phyloP scores from a whole-genome alignment of 1,140 invertebrate genomes.

The Riptortus pedestris region DNA sequence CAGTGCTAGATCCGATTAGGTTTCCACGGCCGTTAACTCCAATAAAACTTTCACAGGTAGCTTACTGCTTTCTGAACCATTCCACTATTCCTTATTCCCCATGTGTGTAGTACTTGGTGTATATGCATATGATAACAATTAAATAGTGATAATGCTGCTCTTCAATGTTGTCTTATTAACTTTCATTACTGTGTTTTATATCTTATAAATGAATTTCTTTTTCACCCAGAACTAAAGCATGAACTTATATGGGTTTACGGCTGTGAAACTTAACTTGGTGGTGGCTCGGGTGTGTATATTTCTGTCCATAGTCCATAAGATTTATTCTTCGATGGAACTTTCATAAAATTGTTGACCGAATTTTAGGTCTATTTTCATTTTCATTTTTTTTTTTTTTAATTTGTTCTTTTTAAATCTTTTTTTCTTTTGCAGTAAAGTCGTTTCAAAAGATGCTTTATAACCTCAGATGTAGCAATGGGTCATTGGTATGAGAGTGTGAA shows the following conservation, averaged over 20 bases:
- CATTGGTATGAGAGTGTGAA: too few relatives aligned
- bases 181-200: too few relatives aligned
- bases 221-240: background rate
- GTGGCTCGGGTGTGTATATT: conserved; percentile 10
- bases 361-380: background rate
- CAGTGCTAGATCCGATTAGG: conserved; percentile 27
- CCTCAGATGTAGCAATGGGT: too few relatives aligned
- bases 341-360: background rate
- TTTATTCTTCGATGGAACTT: background rate
- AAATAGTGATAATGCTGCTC: too few relatives aligned
- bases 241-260: conserved; percentile 1
- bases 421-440: conserved; percentile 11
- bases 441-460: conserved; percentile 23
- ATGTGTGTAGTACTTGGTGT: conserved; percentile 6
- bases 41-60: conserved; percentile 5
- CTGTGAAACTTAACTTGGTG: conserved; percentile 17
- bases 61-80: conserved; percentile 1
- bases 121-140: background rate
- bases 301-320: conserved; percentile 12
- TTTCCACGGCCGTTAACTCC: conserved; percentile 26
- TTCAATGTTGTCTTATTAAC: too few relatives aligned
- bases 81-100: background rate
- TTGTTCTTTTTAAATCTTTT: conserved; percentile 18
- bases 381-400: background rate
- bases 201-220: too few relatives aligned